phyloP scores from a whole-genome alignment of 1,140 invertebrate species.

The Trachymyrmex cornetzi region DNA sequence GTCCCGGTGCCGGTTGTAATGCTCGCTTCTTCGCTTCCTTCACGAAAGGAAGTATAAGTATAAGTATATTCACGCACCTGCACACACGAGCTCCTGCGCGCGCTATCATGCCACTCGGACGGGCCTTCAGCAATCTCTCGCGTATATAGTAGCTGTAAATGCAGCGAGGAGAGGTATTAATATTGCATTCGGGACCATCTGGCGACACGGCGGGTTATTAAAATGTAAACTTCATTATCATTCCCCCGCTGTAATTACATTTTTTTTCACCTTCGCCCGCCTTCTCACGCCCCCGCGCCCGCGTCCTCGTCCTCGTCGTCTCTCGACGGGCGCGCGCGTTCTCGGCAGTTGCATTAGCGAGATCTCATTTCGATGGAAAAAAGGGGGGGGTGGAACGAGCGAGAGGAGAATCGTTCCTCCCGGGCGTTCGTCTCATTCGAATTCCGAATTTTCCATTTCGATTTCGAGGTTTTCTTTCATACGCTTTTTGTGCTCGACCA shows the following conservation, averaged over 20 bases:
- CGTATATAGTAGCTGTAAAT: slow-evolving; percentile 60
- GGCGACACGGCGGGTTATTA: slow-evolving; percentile 77
- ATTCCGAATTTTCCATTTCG: slow-evolving; percentile 46
- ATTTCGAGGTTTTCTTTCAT: slow-evolving; percentile 19
- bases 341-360: slow-evolving; percentile 67
- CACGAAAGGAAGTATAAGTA: neutral
- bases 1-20: neutral
- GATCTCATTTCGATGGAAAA: slow-evolving; percentile 68
- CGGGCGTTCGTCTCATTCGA: slow-evolving; percentile 46
- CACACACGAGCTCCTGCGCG: neutral
- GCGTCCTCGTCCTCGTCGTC: neutral
- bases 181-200: slow-evolving; percentile 78
- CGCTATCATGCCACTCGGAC: neutral
- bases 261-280: slow-evolving; percentile 64
- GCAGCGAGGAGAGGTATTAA: slow-evolving; percentile 69
- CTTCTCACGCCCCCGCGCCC: neutral
- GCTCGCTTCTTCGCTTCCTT: neutral
- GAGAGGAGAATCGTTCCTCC: slow-evolving; percentile 24
- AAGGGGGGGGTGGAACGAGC: slow-evolving; percentile 45
- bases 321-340: neutral
- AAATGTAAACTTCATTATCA: slow-evolving; percentile 81
- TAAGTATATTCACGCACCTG: slow-evolving; percentile 41
- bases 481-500: neutral
- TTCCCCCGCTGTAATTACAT: slow-evolving; percentile 77
- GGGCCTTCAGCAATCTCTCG: neutral